These are phyloP conservation scores for Scaptomyza graminum DNA, from an alignment of 1,140 invertebrate species.

Conservation along the genomic window DNA sequence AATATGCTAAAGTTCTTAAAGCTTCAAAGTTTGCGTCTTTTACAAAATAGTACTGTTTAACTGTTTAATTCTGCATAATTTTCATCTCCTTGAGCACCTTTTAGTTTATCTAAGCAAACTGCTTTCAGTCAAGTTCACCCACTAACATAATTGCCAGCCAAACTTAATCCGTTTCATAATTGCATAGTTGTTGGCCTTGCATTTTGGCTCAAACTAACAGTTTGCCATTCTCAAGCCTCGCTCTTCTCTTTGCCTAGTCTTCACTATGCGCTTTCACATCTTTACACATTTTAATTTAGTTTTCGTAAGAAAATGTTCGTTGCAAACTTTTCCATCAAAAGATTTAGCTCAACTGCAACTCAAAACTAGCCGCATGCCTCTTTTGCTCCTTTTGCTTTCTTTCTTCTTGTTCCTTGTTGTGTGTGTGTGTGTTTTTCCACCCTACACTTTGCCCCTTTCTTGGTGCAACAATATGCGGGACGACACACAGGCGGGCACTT, in stretches of 20 bases:
- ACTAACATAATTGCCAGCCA: neutral
- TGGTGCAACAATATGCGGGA: conserved; percentile 54
- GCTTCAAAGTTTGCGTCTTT: too few relatives aligned
- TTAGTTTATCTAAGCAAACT: neutral
- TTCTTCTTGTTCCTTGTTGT: neutral
- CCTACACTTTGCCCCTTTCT: neutral
- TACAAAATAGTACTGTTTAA: too few relatives aligned
- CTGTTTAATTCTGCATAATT: too few relatives aligned
- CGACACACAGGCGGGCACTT: conserved; percentile 30
- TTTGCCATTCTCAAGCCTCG: neutral
- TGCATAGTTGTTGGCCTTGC: conserved; percentile 21
- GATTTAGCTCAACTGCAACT: neutral
- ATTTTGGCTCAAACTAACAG: neutral
- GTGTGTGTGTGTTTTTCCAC: neutral
- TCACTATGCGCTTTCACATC: conserved; percentile 18
- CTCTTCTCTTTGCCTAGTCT: neutral
- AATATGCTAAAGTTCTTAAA: too few relatives aligned
- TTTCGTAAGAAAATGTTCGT: conserved; percentile 71
- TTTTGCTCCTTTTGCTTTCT: neutral
- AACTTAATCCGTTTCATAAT: conserved; percentile 35
- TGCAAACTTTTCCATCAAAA: conserved; percentile 71
- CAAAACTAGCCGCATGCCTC: conserved; percentile 1
- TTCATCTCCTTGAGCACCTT: neutral
- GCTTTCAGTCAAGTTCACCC: neutral
- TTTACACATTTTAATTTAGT: conserved; percentile 80